phyloP scores from a whole-genome alignment of 2,113 vertebrate species.

The Urocolius indicus region DNA sequence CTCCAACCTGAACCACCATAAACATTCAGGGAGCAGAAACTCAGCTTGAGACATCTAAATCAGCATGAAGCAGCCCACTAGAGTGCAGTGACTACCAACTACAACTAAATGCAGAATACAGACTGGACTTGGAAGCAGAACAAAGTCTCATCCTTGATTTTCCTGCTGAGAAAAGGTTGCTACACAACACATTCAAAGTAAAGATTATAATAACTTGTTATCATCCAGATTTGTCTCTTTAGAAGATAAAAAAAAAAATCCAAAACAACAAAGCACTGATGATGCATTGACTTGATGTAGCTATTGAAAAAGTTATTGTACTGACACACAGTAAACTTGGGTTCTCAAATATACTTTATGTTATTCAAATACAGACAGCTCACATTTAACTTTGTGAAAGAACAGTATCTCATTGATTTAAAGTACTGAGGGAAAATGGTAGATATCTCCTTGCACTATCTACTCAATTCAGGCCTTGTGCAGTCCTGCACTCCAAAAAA shows the following conservation, averaged over 20 bases:
- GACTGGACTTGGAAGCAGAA: not conserved
- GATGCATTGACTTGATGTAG: not conserved
- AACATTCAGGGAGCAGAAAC: not conserved
- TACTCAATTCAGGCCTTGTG: not conserved
- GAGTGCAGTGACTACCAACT: not conserved
- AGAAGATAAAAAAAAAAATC: not conserved
- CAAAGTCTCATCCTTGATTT: not conserved
- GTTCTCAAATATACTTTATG: not conserved
- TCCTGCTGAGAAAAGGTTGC: not conserved
- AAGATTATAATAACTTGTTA: not conserved
- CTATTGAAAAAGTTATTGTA: not conserved
- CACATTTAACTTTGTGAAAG: not conserved
- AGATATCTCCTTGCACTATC: not conserved
- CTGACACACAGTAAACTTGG: not conserved
- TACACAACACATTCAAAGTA: not conserved
- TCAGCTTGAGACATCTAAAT: not conserved
- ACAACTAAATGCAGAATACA: not conserved
- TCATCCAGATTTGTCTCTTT: not conserved
- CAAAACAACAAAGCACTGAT: not conserved
- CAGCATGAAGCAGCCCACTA: not conserved
- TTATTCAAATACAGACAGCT: not conserved
- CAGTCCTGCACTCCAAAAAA: not conserved
- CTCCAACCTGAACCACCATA: not conserved
- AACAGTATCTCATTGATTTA: not conserved
- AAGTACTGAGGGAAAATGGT: not conserved